These are phyloP conservation scores for Cepaea nemoralis DNA, from an alignment of 1,140 invertebrate genomes.

Conservation along the genomic window DNA sequence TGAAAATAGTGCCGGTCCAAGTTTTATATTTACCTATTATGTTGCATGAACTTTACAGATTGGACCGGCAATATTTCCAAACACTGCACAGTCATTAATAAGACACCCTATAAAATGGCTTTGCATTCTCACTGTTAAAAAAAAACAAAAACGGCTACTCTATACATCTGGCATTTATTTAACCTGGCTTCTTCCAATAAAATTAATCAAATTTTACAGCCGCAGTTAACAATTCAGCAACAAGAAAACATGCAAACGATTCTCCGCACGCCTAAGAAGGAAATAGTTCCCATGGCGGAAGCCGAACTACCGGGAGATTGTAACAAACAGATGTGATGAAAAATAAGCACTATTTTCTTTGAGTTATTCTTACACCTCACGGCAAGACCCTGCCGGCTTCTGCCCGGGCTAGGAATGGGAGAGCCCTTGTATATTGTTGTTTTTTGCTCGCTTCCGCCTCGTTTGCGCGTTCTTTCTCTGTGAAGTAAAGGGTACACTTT, in stretches of 20 bases:
- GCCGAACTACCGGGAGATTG: constrained; percentile 26
- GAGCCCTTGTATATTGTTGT: constrained; percentile 39
- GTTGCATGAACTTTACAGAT: too few species aligned
- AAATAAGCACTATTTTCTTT: constrained; percentile 42
- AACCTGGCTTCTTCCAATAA: too few species aligned
- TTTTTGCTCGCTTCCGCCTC: constrained; percentile 22
- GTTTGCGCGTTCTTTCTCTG: constrained; percentile 13
- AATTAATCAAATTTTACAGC: too few species aligned
- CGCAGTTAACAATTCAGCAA: not conserved
- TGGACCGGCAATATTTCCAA: too few species aligned
- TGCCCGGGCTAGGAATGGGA: constrained; percentile 11
- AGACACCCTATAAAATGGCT: too few species aligned
- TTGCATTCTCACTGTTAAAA: too few species aligned
- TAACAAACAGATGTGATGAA: constrained; percentile 34
- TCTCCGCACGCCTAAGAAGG: not conserved
- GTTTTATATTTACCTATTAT: too few species aligned
- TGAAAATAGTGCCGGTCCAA: too few species aligned
- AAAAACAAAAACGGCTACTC: too few species aligned
- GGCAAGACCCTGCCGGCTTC: not conserved
- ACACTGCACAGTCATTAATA: too few species aligned
- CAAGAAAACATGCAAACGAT: not conserved
- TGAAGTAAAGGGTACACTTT: constrained; percentile 38
- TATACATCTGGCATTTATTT: too few species aligned
- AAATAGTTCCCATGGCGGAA: constrained; percentile 36
- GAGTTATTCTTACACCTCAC: constrained; percentile 35